Evolutionary conservation across 2,113 vertebrate genomes (phyloP).

Genomic region (Ptilonorhynchus violaceus): DNA sequence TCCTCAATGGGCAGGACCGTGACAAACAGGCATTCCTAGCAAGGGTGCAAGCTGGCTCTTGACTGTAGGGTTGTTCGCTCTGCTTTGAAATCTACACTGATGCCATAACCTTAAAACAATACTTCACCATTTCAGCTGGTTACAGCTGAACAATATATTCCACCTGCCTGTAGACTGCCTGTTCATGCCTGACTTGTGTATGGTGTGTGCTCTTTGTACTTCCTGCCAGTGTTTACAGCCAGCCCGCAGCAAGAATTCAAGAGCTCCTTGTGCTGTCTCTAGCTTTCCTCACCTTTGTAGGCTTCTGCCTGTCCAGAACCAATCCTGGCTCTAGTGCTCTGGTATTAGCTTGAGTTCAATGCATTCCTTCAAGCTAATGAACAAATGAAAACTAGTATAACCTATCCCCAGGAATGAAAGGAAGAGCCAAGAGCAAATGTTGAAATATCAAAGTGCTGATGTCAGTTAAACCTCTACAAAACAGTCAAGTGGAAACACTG

Average conservation of each 20-base stretch:
- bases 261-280: neutral
- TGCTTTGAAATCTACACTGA: neutral
- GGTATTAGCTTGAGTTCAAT: neutral
- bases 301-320: neutral
- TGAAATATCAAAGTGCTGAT: neutral
- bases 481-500: neutral
- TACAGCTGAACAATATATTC: neutral
- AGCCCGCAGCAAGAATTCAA: neutral
- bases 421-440: neutral
- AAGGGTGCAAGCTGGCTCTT: neutral
- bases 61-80: neutral
- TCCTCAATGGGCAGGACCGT: neutral
- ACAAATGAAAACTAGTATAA: neutral
- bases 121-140: neutral
- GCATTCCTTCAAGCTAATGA: neutral
- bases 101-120: neutral
- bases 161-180: neutral
- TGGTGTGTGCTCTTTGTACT: neutral
- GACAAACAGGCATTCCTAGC: neutral
- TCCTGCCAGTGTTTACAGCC: neutral
- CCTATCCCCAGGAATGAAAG: neutral
- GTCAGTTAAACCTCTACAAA: neutral
- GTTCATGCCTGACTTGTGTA: neutral
- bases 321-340: neutral
- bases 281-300: neutral